These are phyloP conservation scores for Hybognathus amarus DNA, from an alignment of 2,797 vertebrate genomes.

Conservation along the genomic window DNA sequence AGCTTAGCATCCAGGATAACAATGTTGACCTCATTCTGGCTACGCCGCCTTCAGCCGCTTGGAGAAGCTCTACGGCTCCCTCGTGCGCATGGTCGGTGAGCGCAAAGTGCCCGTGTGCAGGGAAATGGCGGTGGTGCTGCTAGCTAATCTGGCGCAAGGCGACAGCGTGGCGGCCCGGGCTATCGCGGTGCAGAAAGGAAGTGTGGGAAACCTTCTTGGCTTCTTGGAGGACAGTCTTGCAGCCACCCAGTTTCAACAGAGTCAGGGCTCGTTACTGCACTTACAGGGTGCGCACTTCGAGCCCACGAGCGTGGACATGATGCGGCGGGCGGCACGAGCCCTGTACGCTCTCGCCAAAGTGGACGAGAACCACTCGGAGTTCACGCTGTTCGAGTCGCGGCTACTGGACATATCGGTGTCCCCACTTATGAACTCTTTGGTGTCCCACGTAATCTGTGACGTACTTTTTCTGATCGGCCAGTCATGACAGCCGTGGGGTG, in stretches of 20 bases:
- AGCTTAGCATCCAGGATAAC: conserved; percentile 99
- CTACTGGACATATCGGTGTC: conserved; percentile 99
- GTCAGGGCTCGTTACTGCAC: conserved; percentile 91
- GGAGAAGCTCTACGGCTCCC: conserved; percentile 94
- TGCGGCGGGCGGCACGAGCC: conserved; percentile 96
- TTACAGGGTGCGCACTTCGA: conserved; percentile 93
- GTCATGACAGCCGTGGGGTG: conserved; percentile 96
- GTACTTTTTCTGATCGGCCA: conserved; percentile 99
- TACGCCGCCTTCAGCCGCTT: conserved; percentile 94
- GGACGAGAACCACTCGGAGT: conserved; percentile 98
- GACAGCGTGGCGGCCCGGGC: conserved; percentile 92
- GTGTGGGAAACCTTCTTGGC: conserved; percentile 95
- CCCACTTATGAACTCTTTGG: conserved; percentile 98
- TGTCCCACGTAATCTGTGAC: conserved; percentile 99
- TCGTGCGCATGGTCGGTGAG: conserved; percentile 97
- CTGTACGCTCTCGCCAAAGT: conserved; percentile 96
- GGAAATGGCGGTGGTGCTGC: conserved; percentile 97
- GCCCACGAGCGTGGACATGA: conserved; percentile 99
- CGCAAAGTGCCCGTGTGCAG: conserved; percentile 97
- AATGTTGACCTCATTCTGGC: conserved; percentile 99
- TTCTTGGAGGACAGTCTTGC: conserved; percentile 99
- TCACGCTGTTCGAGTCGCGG: conserved; percentile 97
- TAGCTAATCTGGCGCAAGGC: conserved; percentile 96
- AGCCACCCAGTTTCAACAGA: conserved; percentile 97
- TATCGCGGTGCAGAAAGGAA: conserved; percentile 95